These are phyloP conservation scores for Cyanistes caeruleus DNA, from an alignment of 2,113 vertebrate genomes.

Conservation along the genomic window DNA sequence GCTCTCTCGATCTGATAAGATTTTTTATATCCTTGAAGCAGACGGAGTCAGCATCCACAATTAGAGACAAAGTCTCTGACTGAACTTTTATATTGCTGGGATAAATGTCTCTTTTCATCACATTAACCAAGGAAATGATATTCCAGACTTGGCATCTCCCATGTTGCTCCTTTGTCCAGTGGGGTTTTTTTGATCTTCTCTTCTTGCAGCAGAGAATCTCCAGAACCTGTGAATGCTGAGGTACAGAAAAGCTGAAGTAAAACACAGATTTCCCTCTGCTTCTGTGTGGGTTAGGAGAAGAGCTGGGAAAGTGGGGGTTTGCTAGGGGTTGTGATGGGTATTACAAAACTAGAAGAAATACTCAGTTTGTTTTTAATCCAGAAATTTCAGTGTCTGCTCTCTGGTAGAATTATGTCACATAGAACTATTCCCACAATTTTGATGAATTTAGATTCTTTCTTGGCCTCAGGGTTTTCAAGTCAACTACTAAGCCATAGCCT, in stretches of 20 bases:
- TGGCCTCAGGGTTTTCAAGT: background rate
- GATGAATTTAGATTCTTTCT: background rate
- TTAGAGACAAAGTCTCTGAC: background rate
- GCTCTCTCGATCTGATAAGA: background rate
- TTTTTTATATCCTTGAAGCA: background rate
- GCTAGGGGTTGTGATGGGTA: too few species aligned
- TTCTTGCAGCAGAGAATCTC: background rate
- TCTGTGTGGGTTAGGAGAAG: background rate
- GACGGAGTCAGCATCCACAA: background rate
- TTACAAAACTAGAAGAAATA: background rate
- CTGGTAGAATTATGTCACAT: background rate
- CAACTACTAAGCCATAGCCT: background rate
- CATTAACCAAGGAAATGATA: background rate
- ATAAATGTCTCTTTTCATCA: background rate
- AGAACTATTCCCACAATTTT: background rate
- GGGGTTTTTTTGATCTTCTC: background rate
- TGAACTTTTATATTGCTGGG: background rate
- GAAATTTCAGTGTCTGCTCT: background rate
- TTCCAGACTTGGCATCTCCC: background rate
- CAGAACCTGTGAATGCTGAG: background rate
- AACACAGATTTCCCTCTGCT: background rate
- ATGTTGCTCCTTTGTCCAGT: background rate
- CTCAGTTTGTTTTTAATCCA: background rate
- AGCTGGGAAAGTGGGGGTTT: background rate
- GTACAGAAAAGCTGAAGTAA: background rate